These are phyloP conservation scores for Drosophila nebulosa DNA, from an alignment of 1,140 invertebrate genomes.

Conservation along the genomic window DNA sequence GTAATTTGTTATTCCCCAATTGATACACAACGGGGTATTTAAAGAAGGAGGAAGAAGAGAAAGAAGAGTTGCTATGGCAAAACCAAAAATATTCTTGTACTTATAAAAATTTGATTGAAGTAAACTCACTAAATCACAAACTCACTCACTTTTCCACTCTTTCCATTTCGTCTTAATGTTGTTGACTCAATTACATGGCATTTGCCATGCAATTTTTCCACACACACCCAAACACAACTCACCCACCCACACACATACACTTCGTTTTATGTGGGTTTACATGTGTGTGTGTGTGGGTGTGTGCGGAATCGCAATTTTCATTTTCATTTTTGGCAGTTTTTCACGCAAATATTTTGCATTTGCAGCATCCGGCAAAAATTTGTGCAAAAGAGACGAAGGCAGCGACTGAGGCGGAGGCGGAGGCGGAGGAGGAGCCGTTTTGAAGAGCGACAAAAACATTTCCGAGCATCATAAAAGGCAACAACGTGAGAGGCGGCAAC, in stretches of 20 bases:
- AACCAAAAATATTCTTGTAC: too few relatives aligned
- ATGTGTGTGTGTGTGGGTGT: not conserved
- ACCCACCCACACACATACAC: constrained; percentile 17
- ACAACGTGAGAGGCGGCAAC: constrained; percentile 18
- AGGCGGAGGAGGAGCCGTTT: too few relatives aligned
- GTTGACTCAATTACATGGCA: constrained; percentile 72
- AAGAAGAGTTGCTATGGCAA: too few relatives aligned
- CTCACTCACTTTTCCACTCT: not conserved
- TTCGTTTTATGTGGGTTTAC: constrained; percentile 4
- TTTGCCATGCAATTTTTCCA: constrained; percentile 57
- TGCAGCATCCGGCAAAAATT: constrained; percentile 71
- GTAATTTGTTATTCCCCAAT: not conserved
- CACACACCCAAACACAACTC: not conserved
- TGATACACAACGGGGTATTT: too few relatives aligned
- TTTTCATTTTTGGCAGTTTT: constrained; percentile 61
- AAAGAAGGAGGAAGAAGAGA: too few relatives aligned
- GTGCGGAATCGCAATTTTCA: constrained; percentile 55
- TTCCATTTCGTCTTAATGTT: constrained; percentile 28
- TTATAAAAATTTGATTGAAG: not conserved
- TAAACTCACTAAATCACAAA: not conserved
- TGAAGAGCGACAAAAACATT: constrained; percentile 25
- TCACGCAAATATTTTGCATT: constrained; percentile 75
- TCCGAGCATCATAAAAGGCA: constrained; percentile 56
- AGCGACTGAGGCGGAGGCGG: too few relatives aligned
- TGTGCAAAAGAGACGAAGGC: constrained; percentile 1